These are phyloP conservation scores for Chrysolina oricalcia DNA, from an alignment of 2,888 invertebrate species.

Conservation along the genomic window DNA sequence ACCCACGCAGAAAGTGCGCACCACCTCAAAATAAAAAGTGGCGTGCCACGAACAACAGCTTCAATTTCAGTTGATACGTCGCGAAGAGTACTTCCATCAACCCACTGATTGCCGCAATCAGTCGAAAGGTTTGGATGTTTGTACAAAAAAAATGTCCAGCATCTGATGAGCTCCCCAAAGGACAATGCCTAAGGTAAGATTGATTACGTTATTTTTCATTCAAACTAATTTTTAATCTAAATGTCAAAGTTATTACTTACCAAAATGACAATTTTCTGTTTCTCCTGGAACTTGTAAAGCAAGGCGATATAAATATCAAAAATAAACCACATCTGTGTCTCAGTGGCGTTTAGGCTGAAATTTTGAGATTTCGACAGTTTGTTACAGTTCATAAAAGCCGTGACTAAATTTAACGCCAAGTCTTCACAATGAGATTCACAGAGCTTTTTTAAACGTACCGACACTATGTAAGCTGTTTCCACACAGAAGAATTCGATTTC, in stretches of 20 bases:
- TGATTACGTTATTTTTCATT: too few relatives aligned
- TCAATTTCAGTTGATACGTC: too few relatives aligned
- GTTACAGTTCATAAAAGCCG: conserved; percentile 71
- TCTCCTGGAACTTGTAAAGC: conserved; percentile 75
- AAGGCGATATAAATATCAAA: conserved; percentile 77
- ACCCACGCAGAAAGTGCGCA: too few relatives aligned
- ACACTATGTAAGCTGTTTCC: conserved; percentile 76
- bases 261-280: conserved; percentile 73
- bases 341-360: conserved; percentile 68
- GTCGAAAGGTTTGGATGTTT: too few relatives aligned
- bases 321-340: conserved; percentile 75
- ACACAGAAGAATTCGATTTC: conserved; percentile 75
- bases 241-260: conserved; percentile 62
- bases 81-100: too few relatives aligned
- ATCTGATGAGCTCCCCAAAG: too few relatives aligned
- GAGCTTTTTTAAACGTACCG: conserved; percentile 76
- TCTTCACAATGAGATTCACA: conserved; percentile 78
- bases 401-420: conserved; percentile 76
- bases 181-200: too few relatives aligned
- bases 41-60: too few relatives aligned
- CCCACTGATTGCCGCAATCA: too few relatives aligned
- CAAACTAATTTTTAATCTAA: too few relatives aligned
- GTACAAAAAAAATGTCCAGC: too few relatives aligned
- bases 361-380: conserved; percentile 65
- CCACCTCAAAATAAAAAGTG: too few relatives aligned